phyloP scores from a whole-genome alignment of 2,888 invertebrate species.

The Hemistola chrysoprasaria region DNA sequence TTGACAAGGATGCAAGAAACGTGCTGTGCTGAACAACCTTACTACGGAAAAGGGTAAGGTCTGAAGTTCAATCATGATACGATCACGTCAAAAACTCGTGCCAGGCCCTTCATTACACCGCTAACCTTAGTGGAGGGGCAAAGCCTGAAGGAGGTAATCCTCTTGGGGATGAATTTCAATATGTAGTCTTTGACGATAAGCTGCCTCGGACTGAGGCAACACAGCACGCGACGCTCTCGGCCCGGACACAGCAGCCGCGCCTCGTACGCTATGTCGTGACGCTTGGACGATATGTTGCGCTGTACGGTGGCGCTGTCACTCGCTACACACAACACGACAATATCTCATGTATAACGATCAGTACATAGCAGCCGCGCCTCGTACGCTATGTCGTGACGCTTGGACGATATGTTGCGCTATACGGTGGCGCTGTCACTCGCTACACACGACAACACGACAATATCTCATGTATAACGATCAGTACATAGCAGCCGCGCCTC shows the following conservation, averaged over 20 bases:
- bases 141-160: slow-evolving; percentile 94
- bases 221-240: slow-evolving; percentile 93
- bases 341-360: neutral
- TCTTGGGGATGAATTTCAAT: slow-evolving; percentile 95
- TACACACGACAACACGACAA: no score
- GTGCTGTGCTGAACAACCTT: no score
- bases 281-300: slow-evolving; percentile 92
- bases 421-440: no score
- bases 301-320: slow-evolving; percentile 90
- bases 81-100: no score
- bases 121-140: slow-evolving; percentile 96
- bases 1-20: no score
- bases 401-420: neutral
- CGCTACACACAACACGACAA: slow-evolving; percentile 36
- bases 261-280: slow-evolving; percentile 93
- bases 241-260: slow-evolving; percentile 79
- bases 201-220: slow-evolving; percentile 95
- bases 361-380: no score
- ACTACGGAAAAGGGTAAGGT: no score
- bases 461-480: no score
- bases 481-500: no score
- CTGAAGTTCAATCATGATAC: no score
- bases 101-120: no score
- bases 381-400: neutral
- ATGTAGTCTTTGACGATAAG: slow-evolving; percentile 96